Conservation (phyloP, 2,113 vertebrate genomes). For the Platichthys flesus region DNA sequence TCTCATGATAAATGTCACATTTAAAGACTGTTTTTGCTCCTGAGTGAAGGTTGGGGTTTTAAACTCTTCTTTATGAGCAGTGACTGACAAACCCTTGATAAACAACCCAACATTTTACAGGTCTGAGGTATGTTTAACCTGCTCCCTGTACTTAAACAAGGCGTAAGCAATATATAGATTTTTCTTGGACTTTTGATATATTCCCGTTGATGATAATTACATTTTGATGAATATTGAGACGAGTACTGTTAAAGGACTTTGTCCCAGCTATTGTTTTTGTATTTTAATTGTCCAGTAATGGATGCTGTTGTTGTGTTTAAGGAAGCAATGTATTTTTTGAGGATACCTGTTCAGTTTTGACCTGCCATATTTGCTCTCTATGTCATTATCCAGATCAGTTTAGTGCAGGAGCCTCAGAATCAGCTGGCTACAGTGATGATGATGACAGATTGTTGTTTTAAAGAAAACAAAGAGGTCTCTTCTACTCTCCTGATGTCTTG, state of each 20-base stretch:
- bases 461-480: conserved; percentile 60
- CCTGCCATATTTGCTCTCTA: conserved; percentile 37
- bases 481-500: conserved; percentile 56
- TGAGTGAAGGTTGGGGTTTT: no score
- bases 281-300: background rate
- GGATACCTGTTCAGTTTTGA: conserved; percentile 34
- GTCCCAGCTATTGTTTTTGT: background rate
- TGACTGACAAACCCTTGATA: no score
- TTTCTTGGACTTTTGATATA: no score
- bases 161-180: no score
- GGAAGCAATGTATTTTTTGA: conserved; percentile 30
- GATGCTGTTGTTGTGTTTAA: background rate
- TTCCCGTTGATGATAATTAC: no score
- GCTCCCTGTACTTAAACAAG: no score
- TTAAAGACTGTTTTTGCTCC: no score
- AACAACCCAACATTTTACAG: no score
- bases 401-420: conserved; percentile 42
- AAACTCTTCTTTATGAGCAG: no score
- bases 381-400: conserved; percentile 47
- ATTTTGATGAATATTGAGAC: no score
- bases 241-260: background rate
- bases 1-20: no score
- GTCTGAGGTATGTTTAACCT: no score
- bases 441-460: conserved; percentile 65
- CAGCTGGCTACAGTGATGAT: conserved; percentile 46